Conservation (phyloP, 2,888 invertebrate genomes). For the Xanthorhoe designata region DNA sequence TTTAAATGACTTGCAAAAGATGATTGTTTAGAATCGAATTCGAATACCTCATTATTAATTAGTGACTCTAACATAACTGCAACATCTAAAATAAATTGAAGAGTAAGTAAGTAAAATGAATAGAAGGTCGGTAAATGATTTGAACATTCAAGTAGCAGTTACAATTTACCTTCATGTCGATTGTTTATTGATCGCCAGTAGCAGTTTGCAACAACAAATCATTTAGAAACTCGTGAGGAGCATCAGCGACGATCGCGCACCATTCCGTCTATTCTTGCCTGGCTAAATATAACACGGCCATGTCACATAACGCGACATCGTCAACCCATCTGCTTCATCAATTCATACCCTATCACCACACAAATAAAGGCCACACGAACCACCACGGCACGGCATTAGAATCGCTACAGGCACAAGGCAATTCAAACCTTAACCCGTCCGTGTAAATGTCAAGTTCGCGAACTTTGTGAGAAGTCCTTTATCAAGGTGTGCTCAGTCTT, state of each 20-base stretch:
- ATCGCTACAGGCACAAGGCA: constrained; percentile 21
- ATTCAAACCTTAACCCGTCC: constrained; percentile 27
- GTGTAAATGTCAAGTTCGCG: constrained; percentile 31
- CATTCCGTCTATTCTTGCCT: constrained; percentile 66
- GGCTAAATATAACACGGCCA: constrained; percentile 72
- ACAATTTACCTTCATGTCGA: constrained; percentile 24
- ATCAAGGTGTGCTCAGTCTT: constrained; percentile 26
- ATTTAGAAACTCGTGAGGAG: constrained; percentile 42
- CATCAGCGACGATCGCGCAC: constrained; percentile 38
- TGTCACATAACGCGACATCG: constrained; percentile 79
- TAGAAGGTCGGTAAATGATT: neutral
- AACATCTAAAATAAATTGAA: neutral
- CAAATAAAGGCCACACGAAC: constrained; percentile 28
- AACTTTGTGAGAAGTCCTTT: constrained; percentile 17
- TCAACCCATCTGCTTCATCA: constrained; percentile 51
- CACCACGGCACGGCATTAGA: constrained; percentile 16
- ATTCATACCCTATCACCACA: constrained; percentile 52
- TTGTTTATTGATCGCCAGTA: constrained; percentile 43
- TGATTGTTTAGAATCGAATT: too few species aligned
- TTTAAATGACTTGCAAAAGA: too few species aligned
- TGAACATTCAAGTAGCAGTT: neutral
- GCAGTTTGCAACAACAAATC: constrained; percentile 45
- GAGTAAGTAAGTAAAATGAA: too few species aligned
- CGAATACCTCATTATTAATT: too few species aligned
- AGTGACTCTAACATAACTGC: too few species aligned